Evolutionary conservation across 2,888 invertebrate species (phyloP).

Genomic region (Dynastes maya): DNA sequence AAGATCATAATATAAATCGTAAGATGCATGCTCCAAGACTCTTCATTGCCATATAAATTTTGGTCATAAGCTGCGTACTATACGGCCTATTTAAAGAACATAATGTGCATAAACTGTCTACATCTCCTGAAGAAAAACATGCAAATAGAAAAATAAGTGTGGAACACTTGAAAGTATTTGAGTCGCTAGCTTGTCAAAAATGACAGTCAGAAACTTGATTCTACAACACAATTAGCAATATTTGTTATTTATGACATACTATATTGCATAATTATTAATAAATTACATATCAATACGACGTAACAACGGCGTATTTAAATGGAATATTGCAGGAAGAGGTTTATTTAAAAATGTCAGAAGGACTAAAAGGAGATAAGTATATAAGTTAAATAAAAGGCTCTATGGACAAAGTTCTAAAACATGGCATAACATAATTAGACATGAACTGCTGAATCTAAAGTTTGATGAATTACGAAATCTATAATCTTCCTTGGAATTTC

Average conservation of each 20-base stretch:
- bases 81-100: neutral
- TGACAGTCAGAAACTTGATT: too few relatives aligned
- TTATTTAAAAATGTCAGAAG: slow-evolving; percentile 9
- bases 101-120: neutral
- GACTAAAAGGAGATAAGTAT: slow-evolving; percentile 5
- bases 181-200: neutral
- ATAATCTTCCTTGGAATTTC: too few relatives aligned
- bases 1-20: neutral
- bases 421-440: neutral
- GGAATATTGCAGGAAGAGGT: slow-evolving; percentile 8
- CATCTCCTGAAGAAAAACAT: neutral
- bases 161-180: slow-evolving; percentile 10
- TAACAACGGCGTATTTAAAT: slow-evolving; percentile 8
- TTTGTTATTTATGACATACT: too few relatives aligned
- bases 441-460: neutral
- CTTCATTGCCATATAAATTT: neutral
- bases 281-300: neutral
- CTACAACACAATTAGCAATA: too few relatives aligned
- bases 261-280: too few relatives aligned
- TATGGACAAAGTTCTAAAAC: slow-evolving; percentile 11
- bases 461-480: too few relatives aligned
- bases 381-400: neutral
- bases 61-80: neutral
- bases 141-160: neutral
- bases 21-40: slow-evolving; percentile 5